Conservation (phyloP, 2,797 vertebrate genomes). For the Ara ararauna region DNA sequence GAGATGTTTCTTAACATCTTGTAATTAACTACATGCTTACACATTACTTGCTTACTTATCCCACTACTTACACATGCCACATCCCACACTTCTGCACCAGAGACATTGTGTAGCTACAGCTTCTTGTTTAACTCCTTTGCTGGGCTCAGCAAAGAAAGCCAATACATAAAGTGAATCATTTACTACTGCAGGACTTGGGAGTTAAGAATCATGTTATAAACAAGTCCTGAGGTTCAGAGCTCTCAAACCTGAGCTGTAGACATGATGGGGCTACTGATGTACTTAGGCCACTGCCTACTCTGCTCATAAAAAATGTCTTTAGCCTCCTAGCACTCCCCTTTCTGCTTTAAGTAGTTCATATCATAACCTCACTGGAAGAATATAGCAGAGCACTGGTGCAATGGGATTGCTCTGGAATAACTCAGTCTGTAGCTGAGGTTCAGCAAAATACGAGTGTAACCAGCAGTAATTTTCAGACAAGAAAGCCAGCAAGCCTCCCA, state of each 20-base stretch:
- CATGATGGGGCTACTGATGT: neutral
- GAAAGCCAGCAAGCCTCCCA: neutral
- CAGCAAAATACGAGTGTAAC: neutral
- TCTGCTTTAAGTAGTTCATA: neutral
- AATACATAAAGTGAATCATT: neutral
- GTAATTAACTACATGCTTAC: neutral
- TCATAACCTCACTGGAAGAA: neutral
- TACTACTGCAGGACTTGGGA: neutral
- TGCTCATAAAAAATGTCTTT: neutral
- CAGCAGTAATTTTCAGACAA: neutral
- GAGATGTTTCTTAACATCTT: neutral
- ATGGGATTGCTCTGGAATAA: neutral
- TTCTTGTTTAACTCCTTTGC: neutral
- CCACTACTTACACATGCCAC: neutral
- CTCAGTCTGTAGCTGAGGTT: neutral
- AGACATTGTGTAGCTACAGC: neutral
- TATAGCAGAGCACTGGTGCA: neutral
- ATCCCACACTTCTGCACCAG: neutral
- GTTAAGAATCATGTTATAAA: neutral
- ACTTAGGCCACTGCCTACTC: neutral
- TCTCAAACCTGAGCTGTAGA: neutral
- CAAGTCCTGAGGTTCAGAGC: neutral
- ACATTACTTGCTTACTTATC: neutral
- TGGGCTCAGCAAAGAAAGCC: neutral
- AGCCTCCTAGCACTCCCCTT: neutral